Base-by-base conservation (phyloP, 2,113 vertebrate species). In the Numida meleagris region DNA sequence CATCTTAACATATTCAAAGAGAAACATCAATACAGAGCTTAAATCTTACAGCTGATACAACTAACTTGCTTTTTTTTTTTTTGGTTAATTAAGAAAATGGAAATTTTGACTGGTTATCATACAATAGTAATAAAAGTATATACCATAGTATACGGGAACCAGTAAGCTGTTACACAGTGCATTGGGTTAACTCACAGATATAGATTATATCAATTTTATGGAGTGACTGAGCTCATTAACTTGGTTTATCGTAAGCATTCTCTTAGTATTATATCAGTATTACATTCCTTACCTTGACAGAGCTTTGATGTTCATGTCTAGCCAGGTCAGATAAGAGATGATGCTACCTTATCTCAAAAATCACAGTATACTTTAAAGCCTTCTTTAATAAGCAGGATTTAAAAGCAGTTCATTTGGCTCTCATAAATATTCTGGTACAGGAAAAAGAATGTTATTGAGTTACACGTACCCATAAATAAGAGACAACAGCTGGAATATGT, bases 281-380 rank as follows among this genome's bases (percentile, higher is more conserved):
- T 62, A 73, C 19, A 20, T 65, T 48, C 62, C 27, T 78, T 61
- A 50, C 36, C 18, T 51, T 63, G 43, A 68, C 10, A 65, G 31
- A 78, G 62, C 79, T 95, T 92, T 88, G 76, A 92, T 79, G 88
- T 66, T 84, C 29, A 31, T 31, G 12, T 72, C 58, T 83, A 90
- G 53, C 24, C 50, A 51, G 65, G 50, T 81, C 80, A 71, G 79
- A 95, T 74, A 91, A 94, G 86, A 83, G 66, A 79, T 68, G 66
- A 73, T 86, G 38, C 20, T 81, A 68, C 63, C 24, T 82, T 86
- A 85, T 86, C 79, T 59, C 23, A 48, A 79, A 45, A 43, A 58
- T 38, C 33, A 62, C 40, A 58, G 61, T 66, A 74, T 90, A 59
- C 77, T 82, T 72, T 38, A 87, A 90, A 89, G 9, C 13, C 31